Evolutionary conservation across 2,113 vertebrate species (phyloP), one percentile per base, ranked within the genome.

Genomic region (Cervus canadensis): DNA sequence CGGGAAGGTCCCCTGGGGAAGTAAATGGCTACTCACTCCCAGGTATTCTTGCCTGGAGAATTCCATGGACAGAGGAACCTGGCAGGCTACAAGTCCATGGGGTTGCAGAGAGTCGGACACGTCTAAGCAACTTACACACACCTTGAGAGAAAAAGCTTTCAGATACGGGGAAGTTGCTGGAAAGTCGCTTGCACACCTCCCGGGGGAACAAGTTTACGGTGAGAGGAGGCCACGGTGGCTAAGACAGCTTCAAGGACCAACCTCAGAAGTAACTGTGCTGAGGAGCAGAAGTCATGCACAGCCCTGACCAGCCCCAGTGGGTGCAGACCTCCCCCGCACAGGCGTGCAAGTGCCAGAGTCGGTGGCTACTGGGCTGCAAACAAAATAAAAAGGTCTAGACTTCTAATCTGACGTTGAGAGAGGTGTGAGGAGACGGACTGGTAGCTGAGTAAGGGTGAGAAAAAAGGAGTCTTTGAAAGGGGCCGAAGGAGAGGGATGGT

Each of bases 151-250:
- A 4, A 8, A 36, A 6, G 50, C 28, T 76, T 45, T 50, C 36
- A 8, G 83, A 57, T 7, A 48, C 0, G 14, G 36, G 78, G 33
- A 67, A 48, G 4, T 4, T 45, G 52, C 25, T n/a, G 60, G n/a
- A n/a, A 56, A 64, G 21, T 6, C 15, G 16, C 21, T 12, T 0
- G 30, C 13, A 3, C 4, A 12, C 13, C 50, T 28, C 26, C 19
- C 2, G 1, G 14, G 21, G n/a, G 81, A 52, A 5, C 19, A 78
- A 1, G 3, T 7, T 89, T 28, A 19, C 2, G 5, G 0, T 2
- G 7, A 45, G 64, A 85, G 87, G 14, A 33, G 67, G 30, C 5
- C 14, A 9, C 0, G 0, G 0, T 2, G 54, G 33, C 36, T 48
- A 5, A 6, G 36, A 59, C 48, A 50, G 23, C 17, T n/a, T 0